Conservation (phyloP, 2,797 vertebrate species). For the Coilia nasus region DNA sequence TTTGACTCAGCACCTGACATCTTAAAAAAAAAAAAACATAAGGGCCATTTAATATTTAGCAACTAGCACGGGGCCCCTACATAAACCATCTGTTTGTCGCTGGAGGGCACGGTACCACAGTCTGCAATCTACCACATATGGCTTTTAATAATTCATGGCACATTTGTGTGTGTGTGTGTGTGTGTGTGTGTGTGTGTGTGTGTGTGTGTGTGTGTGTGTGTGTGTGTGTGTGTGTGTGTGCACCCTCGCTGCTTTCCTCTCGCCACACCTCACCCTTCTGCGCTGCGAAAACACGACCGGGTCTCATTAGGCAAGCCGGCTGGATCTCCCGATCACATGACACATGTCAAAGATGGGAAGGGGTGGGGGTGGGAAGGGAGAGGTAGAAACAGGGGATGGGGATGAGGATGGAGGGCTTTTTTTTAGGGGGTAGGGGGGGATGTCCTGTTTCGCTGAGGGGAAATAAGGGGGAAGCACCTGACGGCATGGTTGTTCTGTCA, state of each 20-base stretch:
- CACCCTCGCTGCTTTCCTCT: slow-evolving; percentile 22
- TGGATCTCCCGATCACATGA: slow-evolving; percentile 53
- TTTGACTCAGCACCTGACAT: slow-evolving; percentile 42
- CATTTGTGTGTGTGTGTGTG: slow-evolving; percentile 42
- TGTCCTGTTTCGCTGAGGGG: neutral
- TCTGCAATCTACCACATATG: slow-evolving; percentile 68
- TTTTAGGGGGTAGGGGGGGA: neutral
- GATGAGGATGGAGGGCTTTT: neutral
- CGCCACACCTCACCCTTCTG: slow-evolving; percentile 67
- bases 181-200: no score
- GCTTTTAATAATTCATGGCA: slow-evolving; percentile 74
- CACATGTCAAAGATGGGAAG: slow-evolving; percentile 30
- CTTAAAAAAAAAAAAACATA: slow-evolving; percentile 5
- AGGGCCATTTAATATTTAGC: slow-evolving; percentile 68
- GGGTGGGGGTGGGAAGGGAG: slow-evolving; percentile 10
- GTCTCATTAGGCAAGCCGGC: slow-evolving; percentile 65
- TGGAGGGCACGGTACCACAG: slow-evolving; percentile 58
- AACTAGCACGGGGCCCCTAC: slow-evolving; percentile 51
- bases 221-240: neutral
- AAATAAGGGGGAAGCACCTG: neutral
- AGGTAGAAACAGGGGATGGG: neutral
- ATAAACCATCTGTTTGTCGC: slow-evolving; percentile 70
- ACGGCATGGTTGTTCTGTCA: neutral
- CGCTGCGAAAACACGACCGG: slow-evolving; percentile 57
- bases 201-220: no score